phyloP scores from a whole-genome alignment of 2,888 invertebrate genomes.

The Drosophila paramelanica region DNA sequence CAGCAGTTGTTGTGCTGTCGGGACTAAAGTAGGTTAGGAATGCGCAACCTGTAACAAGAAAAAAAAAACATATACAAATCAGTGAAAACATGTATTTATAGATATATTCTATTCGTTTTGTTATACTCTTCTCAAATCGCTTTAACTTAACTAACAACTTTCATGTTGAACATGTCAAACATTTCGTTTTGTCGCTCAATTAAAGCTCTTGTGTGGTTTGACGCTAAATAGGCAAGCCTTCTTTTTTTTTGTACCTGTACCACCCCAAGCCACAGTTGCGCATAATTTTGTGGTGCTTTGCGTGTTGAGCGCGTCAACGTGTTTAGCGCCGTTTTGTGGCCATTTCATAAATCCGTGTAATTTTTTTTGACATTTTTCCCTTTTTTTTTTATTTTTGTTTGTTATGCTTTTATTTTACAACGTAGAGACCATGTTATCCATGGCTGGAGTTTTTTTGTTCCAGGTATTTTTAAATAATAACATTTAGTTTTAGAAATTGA shows the following conservation, averaged over 20 bases:
- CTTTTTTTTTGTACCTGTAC: not conserved
- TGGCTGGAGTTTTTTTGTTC: not conserved
- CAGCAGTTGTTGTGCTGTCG: constrained; percentile 90
- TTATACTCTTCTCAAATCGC: not conserved
- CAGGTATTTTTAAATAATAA: not conserved
- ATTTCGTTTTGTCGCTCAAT: constrained; percentile 60
- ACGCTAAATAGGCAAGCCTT: constrained; percentile 17
- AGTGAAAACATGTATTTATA: not conserved
- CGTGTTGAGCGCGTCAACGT: constrained; percentile 76
- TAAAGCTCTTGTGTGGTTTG: constrained; percentile 33
- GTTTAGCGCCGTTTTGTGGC: constrained; percentile 77
- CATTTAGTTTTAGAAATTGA: not conserved
- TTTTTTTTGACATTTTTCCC: constrained; percentile 46
- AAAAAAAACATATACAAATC: not conserved
- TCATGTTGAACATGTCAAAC: constrained; percentile 32
- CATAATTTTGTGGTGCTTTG: constrained; percentile 59
- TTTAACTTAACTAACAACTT: constrained; percentile 22
- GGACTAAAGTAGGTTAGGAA: constrained; percentile 99
- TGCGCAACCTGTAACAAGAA: constrained; percentile 92
- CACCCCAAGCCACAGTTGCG: constrained; percentile 6
- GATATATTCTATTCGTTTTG: not conserved
- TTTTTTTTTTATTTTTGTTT: constrained; percentile 16
- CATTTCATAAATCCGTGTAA: constrained; percentile 69
- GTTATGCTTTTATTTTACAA: constrained; percentile 1
- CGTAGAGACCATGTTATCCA: not conserved